These are phyloP conservation scores for Lepidocyrtinus sp. DNA, from an alignment of 2,888 invertebrate genomes.

Conservation along the genomic window DNA sequence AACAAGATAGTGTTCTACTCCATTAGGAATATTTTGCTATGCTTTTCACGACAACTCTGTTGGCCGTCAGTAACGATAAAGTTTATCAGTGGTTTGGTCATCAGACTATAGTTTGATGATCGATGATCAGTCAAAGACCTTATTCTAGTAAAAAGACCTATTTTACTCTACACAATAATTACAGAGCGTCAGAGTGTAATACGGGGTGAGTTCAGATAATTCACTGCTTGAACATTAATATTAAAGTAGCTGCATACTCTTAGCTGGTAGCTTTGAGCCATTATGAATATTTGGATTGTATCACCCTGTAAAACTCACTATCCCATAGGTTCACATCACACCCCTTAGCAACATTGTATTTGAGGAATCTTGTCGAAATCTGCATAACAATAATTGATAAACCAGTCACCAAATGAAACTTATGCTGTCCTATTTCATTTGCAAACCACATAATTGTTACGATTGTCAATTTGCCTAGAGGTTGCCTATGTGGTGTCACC, in stretches of 20 bases:
- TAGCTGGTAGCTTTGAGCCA: too few species aligned
- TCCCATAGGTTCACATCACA: neutral
- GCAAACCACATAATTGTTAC: neutral
- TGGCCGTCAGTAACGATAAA: conserved; percentile 23
- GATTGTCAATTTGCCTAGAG: conserved; percentile 22
- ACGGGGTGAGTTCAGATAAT: conserved; percentile 4
- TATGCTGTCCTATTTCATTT: neutral
- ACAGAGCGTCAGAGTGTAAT: neutral
- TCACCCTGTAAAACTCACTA: too few species aligned
- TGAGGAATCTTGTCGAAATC: conserved; percentile 23
- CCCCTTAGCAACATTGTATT: neutral
- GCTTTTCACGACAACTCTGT: conserved; percentile 5
- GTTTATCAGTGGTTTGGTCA: too few species aligned
- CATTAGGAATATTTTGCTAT: conserved; percentile 33
- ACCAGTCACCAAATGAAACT: conserved; percentile 10
- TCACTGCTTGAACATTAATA: neutral
- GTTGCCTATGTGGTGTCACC: too few species aligned
- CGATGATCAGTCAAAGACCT: conserved; percentile 45
- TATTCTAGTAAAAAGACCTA: neutral
- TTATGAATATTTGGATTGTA: too few species aligned
- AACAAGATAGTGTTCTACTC: conserved; percentile 35
- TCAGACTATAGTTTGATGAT: too few species aligned
- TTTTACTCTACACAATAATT: conserved; percentile 27
- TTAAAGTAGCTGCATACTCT: neutral
- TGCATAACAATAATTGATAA: conserved; percentile 46